A percentile compares a stretch with the other conserved stretches of the same genome.
Evolutionary conservation across 2,888 invertebrate species (phyloP).

Genomic region (Leptarthrus brevirostris): DNA sequence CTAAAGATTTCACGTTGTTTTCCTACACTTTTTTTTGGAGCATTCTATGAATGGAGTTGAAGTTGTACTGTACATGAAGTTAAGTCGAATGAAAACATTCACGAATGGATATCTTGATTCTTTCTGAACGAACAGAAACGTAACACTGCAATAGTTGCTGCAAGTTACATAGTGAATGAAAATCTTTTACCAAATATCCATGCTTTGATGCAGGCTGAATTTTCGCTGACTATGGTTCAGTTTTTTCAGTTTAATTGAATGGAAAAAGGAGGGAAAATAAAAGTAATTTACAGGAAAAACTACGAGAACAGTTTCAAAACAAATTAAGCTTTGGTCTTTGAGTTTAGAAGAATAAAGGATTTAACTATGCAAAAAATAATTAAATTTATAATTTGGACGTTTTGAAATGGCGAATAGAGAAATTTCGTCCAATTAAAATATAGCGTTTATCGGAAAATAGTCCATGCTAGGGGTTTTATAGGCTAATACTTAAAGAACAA

Average conservation of each 20-base stretch:
- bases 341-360: too few relatives aligned
- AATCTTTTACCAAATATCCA: constrained; percentile 9
- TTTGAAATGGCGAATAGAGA: too few relatives aligned
- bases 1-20: not conserved
- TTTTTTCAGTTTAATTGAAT: constrained; percentile 35
- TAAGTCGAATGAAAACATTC: constrained; percentile 30
- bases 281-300: too few relatives aligned
- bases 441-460: too few relatives aligned
- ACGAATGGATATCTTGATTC: constrained; percentile 27
- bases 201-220: constrained; percentile 1
- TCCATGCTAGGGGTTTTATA: too few relatives aligned
- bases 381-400: too few relatives aligned
- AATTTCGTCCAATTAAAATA: too few relatives aligned
- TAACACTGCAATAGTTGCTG: constrained; percentile 6
- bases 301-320: too few relatives aligned
- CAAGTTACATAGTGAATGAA: constrained; percentile 10
- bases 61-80: too few relatives aligned
- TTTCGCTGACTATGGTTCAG: constrained; percentile 22
- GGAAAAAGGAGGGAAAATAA: constrained; percentile 12
- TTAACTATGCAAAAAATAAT: too few relatives aligned
- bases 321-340: too few relatives aligned
- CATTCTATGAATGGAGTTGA: not conserved
- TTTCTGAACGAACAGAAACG: constrained; percentile 7
- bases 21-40: not conserved
- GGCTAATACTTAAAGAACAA: too few relatives aligned